Base-by-base conservation (phyloP, 2,888 invertebrate genomes). In the Rhagophthalmus giganteus region DNA sequence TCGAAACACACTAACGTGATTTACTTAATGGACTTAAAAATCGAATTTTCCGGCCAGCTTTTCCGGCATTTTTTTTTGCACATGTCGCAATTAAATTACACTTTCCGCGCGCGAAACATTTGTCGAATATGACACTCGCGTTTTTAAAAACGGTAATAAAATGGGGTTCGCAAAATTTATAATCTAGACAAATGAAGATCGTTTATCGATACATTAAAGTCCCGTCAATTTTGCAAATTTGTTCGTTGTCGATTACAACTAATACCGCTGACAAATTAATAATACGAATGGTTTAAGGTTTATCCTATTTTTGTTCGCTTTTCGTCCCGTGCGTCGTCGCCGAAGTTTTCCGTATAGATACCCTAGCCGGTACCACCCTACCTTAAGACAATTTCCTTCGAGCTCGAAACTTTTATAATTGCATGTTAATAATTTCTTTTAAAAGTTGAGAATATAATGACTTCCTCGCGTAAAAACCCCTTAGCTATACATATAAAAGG, bases 321-420 rank as follows among this genome's bases (percentile, higher is more conserved):
- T n/a, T n/a, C n/a, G n/a, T n/a, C n/a, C n/a, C n/a, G n/a, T n/a
- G n/a, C n/a, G n/a, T n/a, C n/a, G n/a, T n/a, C n/a, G n/a, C n/a
- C n/a, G n/a, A n/a, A n/a, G n/a, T n/a, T n/a, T n/a, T n/a, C n/a
- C n/a, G n/a, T n/a, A n/a, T n/a, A n/a, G n/a, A n/a, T n/a, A n/a
- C n/a, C n/a, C n/a, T n/a, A n/a, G n/a, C n/a, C n/a, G n/a, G n/a
- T n/a, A n/a, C n/a, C n/a, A n/a, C n/a, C n/a, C n/a, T n/a, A 39
- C 27, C 39, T 44, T 9, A 10, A 44, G 34, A 44, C 44, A 34
- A 28, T 47, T 39, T 33, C 27, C 47, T 33, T 31, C 28, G 30
- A 45, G 13, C 33, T 33, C 15, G 6, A 47, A 47, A 47, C 47
- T 47, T 47, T 39, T 39, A 39, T 47, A 47, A 47, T 47, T 47